These are phyloP conservation scores for Anoplophora glabripennis DNA, from an alignment of 1,140 invertebrate genomes.

Conservation along the genomic window DNA sequence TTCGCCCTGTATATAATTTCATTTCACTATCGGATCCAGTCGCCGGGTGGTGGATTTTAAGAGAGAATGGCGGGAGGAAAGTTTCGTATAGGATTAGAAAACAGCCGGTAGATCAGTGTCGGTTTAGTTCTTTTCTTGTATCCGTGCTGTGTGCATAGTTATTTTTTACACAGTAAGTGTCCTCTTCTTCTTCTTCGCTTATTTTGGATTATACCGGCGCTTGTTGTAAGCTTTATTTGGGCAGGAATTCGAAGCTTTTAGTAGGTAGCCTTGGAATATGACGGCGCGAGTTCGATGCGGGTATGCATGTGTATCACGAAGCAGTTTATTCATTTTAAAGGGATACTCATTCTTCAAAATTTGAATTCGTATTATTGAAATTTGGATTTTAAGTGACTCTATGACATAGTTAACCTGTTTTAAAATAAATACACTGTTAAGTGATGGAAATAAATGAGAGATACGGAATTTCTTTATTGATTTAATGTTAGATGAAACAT, in stretches of 20 bases:
- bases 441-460: too few relatives aligned
- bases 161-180: conserved; percentile 28
- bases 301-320: background rate
- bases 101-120: conserved; percentile 27
- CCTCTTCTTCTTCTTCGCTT: conserved; percentile 19
- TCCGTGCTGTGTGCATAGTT: conserved; percentile 30
- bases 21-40: conserved; percentile 16
- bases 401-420: too few relatives aligned
- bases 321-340: conserved; percentile 1
- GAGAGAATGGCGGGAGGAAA: conserved; percentile 35
- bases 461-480: too few relatives aligned
- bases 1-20: conserved; percentile 15
- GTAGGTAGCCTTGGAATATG: conserved; percentile 6
- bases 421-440: too few relatives aligned
- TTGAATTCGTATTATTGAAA: too few relatives aligned
- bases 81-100: conserved; percentile 37
- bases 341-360: background rate
- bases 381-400: too few relatives aligned
- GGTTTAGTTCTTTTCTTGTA: conserved; percentile 34
- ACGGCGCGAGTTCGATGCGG: background rate
- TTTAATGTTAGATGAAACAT: too few relatives aligned
- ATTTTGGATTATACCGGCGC: conserved; percentile 3
- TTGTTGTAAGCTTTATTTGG: background rate
- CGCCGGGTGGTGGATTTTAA: conserved; percentile 32
- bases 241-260: conserved; percentile 1